These are phyloP conservation scores for Catostomus latipinnis DNA, from an alignment of 2,797 vertebrate genomes.

Conservation along the genomic window DNA sequence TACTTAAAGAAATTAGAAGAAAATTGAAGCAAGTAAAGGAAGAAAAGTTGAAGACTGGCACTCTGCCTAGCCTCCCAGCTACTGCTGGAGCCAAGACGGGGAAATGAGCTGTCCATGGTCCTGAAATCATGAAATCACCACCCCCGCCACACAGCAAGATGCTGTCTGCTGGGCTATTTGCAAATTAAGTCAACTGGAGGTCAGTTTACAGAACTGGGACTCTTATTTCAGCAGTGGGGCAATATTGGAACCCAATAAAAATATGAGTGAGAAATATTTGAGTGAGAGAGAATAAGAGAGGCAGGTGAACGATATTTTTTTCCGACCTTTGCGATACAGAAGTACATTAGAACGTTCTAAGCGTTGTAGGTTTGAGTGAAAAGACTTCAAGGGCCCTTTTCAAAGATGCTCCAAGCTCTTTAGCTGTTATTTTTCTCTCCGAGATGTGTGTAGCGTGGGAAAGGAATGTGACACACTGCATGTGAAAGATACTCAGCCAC, in stretches of 20 bases:
- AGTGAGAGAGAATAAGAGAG: background rate
- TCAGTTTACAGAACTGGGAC: constrained; percentile 39
- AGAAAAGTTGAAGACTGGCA: constrained; percentile 28
- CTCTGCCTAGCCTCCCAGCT: constrained; percentile 2
- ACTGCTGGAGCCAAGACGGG: constrained; percentile 3
- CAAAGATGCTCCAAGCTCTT: constrained; percentile 43
- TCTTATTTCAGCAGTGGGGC: constrained; percentile 16
- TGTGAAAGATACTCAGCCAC: constrained; percentile 48
- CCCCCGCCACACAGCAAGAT: constrained; percentile 25
- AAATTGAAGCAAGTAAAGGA: constrained; percentile 30
- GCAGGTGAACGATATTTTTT: constrained; percentile 8
- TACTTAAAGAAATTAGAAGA: constrained; percentile 40
- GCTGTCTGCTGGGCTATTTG: constrained; percentile 46
- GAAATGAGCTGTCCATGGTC: constrained; percentile 52
- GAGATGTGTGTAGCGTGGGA: constrained; percentile 44
- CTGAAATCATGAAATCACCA: constrained; percentile 52
- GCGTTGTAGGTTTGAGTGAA: constrained; percentile 31
- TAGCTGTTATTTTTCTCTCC: constrained; percentile 33
- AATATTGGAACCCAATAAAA: background rate
- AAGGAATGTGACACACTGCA: constrained; percentile 36
- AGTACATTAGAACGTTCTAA: constrained; percentile 17
- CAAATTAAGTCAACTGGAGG: constrained; percentile 47
- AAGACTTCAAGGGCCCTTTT: constrained; percentile 50
- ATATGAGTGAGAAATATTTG: background rate
- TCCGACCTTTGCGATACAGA: constrained; percentile 14